A percentile compares a stretch with the other conserved stretches of the same genome.
Conservation (phyloP, 2,113 vertebrate species). For the Alligator sinensis region DNA sequence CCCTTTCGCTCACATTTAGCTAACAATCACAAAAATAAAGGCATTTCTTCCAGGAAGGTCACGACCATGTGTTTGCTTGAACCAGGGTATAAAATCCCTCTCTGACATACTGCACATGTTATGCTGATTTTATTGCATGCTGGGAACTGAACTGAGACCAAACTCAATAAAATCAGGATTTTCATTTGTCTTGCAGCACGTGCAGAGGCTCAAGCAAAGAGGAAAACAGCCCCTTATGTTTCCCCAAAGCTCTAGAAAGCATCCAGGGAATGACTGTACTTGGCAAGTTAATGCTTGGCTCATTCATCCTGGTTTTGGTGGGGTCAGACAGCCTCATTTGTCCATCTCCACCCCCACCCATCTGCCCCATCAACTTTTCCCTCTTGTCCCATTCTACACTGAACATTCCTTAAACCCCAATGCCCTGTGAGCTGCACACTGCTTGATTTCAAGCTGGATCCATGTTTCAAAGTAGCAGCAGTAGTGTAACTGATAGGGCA, state of each 20-base stretch:
- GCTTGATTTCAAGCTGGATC: not conserved
- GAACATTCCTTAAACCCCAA: not conserved
- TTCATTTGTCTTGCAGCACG: not conserved
- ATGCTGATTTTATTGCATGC: not conserved
- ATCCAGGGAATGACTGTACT: not conserved
- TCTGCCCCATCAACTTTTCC: not conserved
- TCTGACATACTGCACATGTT: not conserved
- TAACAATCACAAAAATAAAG: not conserved
- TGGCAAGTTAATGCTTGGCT: accelerated
- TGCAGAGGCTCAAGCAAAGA: not conserved
- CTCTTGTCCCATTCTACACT: not conserved
- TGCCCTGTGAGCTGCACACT: not conserved
- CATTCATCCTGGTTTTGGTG: not conserved
- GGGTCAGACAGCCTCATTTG: not conserved
- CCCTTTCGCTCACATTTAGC: not conserved
- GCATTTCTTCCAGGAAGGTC: not conserved
- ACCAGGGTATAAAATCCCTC: not conserved
- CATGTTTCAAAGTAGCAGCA: not conserved
- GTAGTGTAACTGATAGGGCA: not conserved
- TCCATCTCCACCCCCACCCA: not conserved
- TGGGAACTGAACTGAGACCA: not conserved
- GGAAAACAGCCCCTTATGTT: accelerated
- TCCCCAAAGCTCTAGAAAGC: not conserved
- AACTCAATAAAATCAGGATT: not conserved
- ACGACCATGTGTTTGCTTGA: not conserved